Evolutionary conservation across 2,888 invertebrate genomes (phyloP).

Genomic region (Graphium colonna): DNA sequence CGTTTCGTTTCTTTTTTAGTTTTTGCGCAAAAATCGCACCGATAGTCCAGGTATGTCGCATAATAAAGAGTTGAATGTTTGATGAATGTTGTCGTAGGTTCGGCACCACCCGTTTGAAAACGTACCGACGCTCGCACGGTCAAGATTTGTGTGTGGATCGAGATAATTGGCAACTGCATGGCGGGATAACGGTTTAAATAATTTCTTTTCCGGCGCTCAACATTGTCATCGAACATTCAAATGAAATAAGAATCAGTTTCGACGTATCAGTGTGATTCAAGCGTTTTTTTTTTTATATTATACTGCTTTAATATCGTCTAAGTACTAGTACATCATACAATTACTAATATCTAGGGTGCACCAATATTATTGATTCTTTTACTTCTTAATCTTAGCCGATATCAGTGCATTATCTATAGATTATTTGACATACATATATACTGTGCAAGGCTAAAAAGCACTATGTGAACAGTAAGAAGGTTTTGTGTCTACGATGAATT

Average conservation of each 20-base stretch:
- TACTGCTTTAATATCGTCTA: slow-evolving; percentile 25
- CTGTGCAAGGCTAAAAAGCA: slow-evolving; percentile 41
- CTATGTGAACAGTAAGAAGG: slow-evolving; percentile 12
- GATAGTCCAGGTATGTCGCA: slow-evolving; percentile 58
- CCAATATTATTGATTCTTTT: slow-evolving; percentile 33
- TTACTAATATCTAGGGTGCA: slow-evolving; percentile 49
- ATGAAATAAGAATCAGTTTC: slow-evolving; percentile 30
- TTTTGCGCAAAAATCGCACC: slow-evolving; percentile 46
- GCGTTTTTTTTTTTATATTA: slow-evolving; percentile 21
- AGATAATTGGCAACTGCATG: slow-evolving; percentile 3
- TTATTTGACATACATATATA: slow-evolving; percentile 36
- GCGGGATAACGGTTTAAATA: slow-evolving; percentile 15
- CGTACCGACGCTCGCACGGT: slow-evolving; percentile 24
- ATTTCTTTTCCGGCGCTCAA: slow-evolving; percentile 48
- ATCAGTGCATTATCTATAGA: slow-evolving; percentile 41
- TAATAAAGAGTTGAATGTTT: slow-evolving; percentile 80
- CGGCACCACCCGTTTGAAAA: slow-evolving; percentile 34
- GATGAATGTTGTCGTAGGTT: slow-evolving; percentile 73
- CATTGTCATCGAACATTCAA: slow-evolving; percentile 79
- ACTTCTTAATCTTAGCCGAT: slow-evolving; percentile 23
- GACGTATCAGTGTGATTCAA: slow-evolving; percentile 15
- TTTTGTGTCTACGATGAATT: slow-evolving; percentile 13
- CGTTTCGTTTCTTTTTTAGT: neutral
- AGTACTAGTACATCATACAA: slow-evolving; percentile 23
- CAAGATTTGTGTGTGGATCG: slow-evolving; percentile 4